Evolutionary conservation across 2,113 vertebrate genomes (phyloP), one percentile per base, ranked within the genome.

Genomic region (Calonectris borealis): DNA sequence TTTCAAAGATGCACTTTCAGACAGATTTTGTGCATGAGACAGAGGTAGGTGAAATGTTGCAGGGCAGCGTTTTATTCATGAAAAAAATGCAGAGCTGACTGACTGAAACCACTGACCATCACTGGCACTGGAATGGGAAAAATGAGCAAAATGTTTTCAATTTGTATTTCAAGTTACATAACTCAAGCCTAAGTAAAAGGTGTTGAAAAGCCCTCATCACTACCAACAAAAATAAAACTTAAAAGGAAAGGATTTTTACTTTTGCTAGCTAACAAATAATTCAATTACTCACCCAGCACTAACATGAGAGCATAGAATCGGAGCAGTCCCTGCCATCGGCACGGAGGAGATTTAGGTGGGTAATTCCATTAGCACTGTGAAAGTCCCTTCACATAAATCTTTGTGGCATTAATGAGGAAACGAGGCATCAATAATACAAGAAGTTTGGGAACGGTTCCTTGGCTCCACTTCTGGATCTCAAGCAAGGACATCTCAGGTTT

Each of bases 361-460:
- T 97, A 94, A 96, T 94, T 96, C 97, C 94, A 96, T 97, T 97
- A 98, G 93, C 78, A 88, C 73, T 12, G 68, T 96, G 87, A 66
- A 90, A 87, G 95, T 91, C 69, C 51, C 87, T 85, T 83, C 66
- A 61, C 66, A 32, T n/a, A 11, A 95, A 95, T 96, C 93, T 92
- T 86, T n/a, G 38, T 88, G 82, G 79, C 36, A 60, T 66, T 92
- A 84, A 93, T 42, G n/a, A 84, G 85, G 83, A 91, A 94, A 90
- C 3, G 38, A 91, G 79, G 42, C 60, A 82, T 93, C 75, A 44
- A 54, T 49, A 51, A 90, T 66, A 49, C 29, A 51, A 64, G 80
- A 90, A 83, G 72, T 80, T 82, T 40, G 40, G 58, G 40, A 86
- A 92, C 4, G 6, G 60, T 79, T 90, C 36, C 66, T 90, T 82